Base-by-base conservation (phyloP, 2,113 vertebrate genomes). In the Hippocampus zosterae region DNA sequence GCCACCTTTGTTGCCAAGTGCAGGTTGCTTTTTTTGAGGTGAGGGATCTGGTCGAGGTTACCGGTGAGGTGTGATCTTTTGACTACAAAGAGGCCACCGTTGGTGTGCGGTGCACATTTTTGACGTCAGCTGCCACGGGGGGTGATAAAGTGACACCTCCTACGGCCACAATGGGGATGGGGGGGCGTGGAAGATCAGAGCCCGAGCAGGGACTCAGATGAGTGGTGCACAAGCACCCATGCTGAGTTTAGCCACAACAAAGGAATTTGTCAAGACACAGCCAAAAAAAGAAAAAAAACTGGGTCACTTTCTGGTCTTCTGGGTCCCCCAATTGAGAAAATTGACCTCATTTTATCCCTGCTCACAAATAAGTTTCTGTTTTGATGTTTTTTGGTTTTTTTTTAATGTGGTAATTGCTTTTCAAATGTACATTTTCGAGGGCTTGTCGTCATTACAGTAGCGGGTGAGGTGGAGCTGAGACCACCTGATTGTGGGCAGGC, bases 1-100 rank as follows among this genome's bases (percentile, higher is more conserved):
- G 33, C 33, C 33, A 37, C 57, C 27, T 59, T 56, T n/a, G 3
- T 55, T 55, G 52, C 52, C 52, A 11, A 23, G 52, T n/a, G 9
- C 52, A n/a, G 52, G 27, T 9, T 29, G 56, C 27, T 33, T 59
- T 60, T 16, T 12, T 55, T 37, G 29, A 29, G 71, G 56, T 50
- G 68, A 78, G 67, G 68, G 76, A 73, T 70, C 53, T 37, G 65
- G 75, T 72, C 27, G 79, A 67, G 76, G 79, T 79, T 81, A 67
- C 8, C 61, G 73, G 80, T 79, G 75, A 83, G 70, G 77, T 75
- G 73, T 76, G 72, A 68, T 80, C 83, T 86, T 81, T 90, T 80
- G 61, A 72, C 42, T 56, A 23, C 72, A 27, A 33, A 55, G 27
- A 75, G 74, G 68, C 68, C 61, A 37, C 46, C 66, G 70, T 71